Base-by-base conservation (phyloP, 1,140 invertebrate genomes). In the Bilobella aurantiaca region DNA sequence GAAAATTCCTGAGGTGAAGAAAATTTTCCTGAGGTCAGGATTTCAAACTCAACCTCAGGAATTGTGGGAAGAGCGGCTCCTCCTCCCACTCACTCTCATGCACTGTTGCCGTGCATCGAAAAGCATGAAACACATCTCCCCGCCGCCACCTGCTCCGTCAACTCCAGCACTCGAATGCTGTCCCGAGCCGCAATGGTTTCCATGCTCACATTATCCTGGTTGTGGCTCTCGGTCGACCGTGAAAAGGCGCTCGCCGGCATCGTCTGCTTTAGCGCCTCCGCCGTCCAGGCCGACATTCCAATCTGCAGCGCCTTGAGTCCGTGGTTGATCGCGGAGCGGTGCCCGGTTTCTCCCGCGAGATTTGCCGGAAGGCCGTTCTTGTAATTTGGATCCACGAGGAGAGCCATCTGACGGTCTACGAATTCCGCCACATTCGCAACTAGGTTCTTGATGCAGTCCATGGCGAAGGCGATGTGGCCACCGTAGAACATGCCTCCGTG, bases 151-250 rank as follows among this genome's bases (percentile, higher is more conserved):
- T 63, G 37, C 31, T 63, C 62, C 27, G 42, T 53, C 42, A 63
- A 31, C n/a, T 63, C 42, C 3, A 63, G 8, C 12, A 63, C 62
- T 3, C 62, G 62, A 8, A 63, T 31, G 62, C 62, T 56, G 30
- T 63, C 62, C 62, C 62, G 3, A 5, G 62, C 47, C 8, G 62
- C 16, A 56, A 63, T 63, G 2, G 62, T 63, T 2, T 47, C 62
- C 62, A 63, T 63, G 42, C 62, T 63, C 42, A 63, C 62, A 27
- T 63, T 63, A 23, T 63, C 62, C 28, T 63, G 62, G 31, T 63
- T 63, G 42, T 63, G 62, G 29, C 42, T 30, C 30, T 63, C 62
- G n/a, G 62, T 63, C 16, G 62, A 63, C 2, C 62, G 42, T 16
- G 62, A 63, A 28, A 63, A 63, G 3, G 29, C 62, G 23, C 14